Conservation (phyloP, 2,797 vertebrate genomes). For the Decapterus maruadsi region DNA sequence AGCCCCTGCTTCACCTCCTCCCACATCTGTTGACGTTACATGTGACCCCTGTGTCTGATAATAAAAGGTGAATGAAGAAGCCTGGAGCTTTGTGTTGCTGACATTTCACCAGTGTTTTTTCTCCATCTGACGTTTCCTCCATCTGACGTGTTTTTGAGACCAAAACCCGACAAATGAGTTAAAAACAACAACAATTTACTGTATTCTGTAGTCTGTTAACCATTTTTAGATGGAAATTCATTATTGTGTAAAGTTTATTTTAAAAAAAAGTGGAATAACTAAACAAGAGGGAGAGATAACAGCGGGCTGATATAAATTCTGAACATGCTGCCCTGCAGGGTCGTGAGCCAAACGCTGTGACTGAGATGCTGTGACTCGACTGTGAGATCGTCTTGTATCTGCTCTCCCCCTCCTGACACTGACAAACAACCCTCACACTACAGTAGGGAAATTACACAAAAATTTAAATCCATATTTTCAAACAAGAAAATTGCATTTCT, state of each 20-base stretch:
- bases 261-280: conserved; percentile 8
- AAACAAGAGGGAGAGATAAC: conserved; percentile 15
- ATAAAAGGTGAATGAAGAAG: conserved; percentile 5
- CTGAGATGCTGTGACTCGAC: conserved; percentile 29
- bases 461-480: conserved; percentile 11
- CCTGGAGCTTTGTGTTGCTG: conserved; percentile 18
- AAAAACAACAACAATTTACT: no score
- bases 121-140: not conserved
- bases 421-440: conserved; percentile 48
- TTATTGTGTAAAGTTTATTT: conserved; percentile 6
- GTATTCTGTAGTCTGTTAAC: no score
- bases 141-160: not conserved
- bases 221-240: not conserved
- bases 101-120: conserved; percentile 11
- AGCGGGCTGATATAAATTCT: not conserved
- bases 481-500: conserved; percentile 51
- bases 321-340: conserved; percentile 27
- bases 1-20: not conserved
- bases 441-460: conserved; percentile 15
- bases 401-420: conserved; percentile 42
- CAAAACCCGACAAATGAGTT: not conserved
- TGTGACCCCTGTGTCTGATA: not conserved
- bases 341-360: conserved; percentile 16
- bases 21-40: not conserved
- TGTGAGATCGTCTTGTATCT: conserved; percentile 19